phyloP scores from a whole-genome alignment of 2,888 invertebrate species.

The Heliconius charithonia region DNA sequence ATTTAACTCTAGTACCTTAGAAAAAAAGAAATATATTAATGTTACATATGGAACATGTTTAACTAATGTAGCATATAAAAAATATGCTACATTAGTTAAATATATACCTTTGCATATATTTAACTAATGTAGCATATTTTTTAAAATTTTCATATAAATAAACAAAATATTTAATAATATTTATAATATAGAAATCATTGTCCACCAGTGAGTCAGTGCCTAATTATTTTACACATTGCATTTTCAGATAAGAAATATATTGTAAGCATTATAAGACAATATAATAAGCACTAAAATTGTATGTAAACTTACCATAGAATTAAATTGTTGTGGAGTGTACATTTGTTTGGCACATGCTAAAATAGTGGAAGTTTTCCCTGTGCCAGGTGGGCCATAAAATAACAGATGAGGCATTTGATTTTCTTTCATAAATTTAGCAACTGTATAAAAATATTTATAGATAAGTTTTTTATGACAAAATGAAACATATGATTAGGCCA shows the following conservation, averaged over 20 bases:
- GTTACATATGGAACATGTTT: neutral
- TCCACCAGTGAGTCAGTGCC: too few species aligned
- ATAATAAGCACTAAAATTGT: neutral
- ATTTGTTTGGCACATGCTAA: conserved; percentile 97
- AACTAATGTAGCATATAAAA: too few species aligned
- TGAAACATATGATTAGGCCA: neutral
- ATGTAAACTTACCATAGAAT: conserved; percentile 91
- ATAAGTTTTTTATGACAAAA: neutral
- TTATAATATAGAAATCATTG: too few species aligned
- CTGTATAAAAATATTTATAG: conserved; percentile 71
- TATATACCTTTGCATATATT: too few species aligned
- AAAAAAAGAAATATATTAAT: neutral
- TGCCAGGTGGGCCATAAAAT: conserved; percentile 99
- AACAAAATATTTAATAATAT: too few species aligned
- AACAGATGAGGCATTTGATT: conserved; percentile 97
- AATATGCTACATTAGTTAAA: too few species aligned
- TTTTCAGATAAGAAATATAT: too few species aligned
- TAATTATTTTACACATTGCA: too few species aligned
- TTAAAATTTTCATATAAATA: too few species aligned
- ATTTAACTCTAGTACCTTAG: conserved; percentile 94
- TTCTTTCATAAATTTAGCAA: conserved; percentile 93
- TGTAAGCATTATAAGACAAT: too few species aligned
- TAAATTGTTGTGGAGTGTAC: conserved; percentile 94
- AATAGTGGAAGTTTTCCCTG: conserved; percentile 99
- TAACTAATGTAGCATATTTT: too few species aligned